These are phyloP conservation scores for Fringilla coelebs DNA, from an alignment of 2,797 vertebrate genomes.

Conservation along the genomic window DNA sequence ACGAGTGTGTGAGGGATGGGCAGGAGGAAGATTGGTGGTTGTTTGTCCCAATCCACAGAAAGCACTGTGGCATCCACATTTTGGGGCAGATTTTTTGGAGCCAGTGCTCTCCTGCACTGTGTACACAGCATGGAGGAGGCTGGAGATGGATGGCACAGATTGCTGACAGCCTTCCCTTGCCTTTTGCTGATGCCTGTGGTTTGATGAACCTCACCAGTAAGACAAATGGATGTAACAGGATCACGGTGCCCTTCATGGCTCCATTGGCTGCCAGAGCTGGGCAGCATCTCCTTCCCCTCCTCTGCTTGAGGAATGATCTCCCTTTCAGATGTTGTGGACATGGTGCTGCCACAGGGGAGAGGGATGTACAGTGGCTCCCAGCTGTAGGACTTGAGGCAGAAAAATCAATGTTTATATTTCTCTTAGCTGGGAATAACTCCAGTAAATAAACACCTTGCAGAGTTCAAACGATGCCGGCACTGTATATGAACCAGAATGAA, in stretches of 20 bases:
- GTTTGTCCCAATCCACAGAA: not conserved
- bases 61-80: rapidly evolving
- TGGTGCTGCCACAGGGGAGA: not conserved
- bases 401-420: conserved; percentile 52
- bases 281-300: not conserved
- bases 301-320: not conserved
- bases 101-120: rapidly evolving
- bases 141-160: not conserved
- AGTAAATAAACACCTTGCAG: conserved; percentile 14
- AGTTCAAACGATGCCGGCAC: not conserved
- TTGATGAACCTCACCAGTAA: not conserved
- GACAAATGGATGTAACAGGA: not conserved
- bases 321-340: not conserved
- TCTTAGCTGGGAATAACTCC: conserved; percentile 16
- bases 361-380: not conserved
- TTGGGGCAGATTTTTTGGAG: not conserved
- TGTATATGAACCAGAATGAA: not conserved
- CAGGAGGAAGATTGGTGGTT: not conserved
- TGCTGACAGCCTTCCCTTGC: not conserved
- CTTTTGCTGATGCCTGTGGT: not conserved
- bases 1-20: too few species aligned
- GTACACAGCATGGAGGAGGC: not conserved
- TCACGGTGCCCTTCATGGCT: not conserved
- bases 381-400: conserved; percentile 15
- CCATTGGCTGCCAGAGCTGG: rapidly evolving